Conservation (phyloP, 2,888 invertebrate genomes). For the Rhagium mordax region DNA sequence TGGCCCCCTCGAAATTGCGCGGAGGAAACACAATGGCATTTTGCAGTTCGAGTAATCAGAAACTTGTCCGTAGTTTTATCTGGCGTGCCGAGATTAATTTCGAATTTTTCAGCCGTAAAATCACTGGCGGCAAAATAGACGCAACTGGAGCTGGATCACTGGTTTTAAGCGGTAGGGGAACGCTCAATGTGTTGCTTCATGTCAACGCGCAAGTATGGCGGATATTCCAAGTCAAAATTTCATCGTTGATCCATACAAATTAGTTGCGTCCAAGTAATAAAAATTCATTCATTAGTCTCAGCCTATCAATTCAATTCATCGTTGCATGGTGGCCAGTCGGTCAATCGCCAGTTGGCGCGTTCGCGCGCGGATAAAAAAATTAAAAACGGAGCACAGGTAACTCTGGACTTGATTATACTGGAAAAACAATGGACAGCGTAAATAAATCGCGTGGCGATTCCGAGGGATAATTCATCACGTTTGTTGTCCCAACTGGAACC, state of each 20-base stretch:
- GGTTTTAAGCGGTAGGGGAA: too few relatives aligned
- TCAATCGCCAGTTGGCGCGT: neutral
- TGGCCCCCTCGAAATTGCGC: neutral
- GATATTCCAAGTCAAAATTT: too few relatives aligned
- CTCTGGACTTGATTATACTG: slow-evolving; percentile 10
- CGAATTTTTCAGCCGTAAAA: neutral
- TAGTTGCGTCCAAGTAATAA: too few relatives aligned
- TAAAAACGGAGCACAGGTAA: slow-evolving; percentile 17
- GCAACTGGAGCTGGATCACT: too few relatives aligned
- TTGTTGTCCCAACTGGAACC: neutral
- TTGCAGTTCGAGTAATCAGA: neutral
- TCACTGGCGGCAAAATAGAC: too few relatives aligned
- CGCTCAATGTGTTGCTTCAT: too few relatives aligned
- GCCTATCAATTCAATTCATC: too few relatives aligned
- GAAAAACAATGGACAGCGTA: neutral
- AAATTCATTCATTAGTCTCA: too few relatives aligned
- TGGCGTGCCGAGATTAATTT: neutral
- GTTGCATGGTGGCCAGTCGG: neutral
- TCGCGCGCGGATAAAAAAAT: neutral
- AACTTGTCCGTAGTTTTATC: neutral
- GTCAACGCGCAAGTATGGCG: too few relatives aligned
- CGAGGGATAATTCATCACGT: slow-evolving; percentile 19
- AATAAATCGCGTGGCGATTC: slow-evolving; percentile 10
- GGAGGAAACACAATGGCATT: neutral
- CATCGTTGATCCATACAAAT: too few relatives aligned